Evolutionary conservation across 2,797 vertebrate species (phyloP).

Genomic region (Pempheris klunzingeri): DNA sequence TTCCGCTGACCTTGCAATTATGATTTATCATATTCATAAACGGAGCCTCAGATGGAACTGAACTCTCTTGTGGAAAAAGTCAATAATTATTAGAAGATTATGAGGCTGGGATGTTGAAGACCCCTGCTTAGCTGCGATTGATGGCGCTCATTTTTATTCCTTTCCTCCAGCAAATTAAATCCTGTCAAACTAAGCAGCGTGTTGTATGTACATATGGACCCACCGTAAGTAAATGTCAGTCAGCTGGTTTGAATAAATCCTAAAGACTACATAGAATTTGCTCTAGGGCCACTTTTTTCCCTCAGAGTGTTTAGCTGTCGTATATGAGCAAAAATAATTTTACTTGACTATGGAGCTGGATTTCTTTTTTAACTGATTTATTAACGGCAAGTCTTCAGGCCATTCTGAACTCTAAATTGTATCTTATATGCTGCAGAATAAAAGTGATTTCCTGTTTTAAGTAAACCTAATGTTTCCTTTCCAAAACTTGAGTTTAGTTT

Average conservation of each 20-base stretch:
- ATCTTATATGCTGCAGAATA: slow-evolving; percentile 17
- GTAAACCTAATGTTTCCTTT: neutral
- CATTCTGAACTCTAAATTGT: slow-evolving; percentile 37
- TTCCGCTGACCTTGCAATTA: slow-evolving; percentile 69
- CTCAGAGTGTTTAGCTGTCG: neutral
- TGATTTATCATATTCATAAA: slow-evolving; percentile 76
- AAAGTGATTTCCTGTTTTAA: neutral
- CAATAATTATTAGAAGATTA: slow-evolving; percentile 75
- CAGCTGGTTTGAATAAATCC: neutral
- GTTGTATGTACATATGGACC: neutral
- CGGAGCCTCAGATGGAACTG: slow-evolving; percentile 62
- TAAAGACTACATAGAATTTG: neutral
- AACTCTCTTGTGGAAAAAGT: slow-evolving; percentile 63
- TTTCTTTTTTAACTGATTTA: slow-evolving; percentile 19
- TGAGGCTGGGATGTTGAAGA: slow-evolving; percentile 48
- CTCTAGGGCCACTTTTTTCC: neutral
- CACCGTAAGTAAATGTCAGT: slow-evolving; percentile 4
- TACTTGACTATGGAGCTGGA: neutral
- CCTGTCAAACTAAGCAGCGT: neutral
- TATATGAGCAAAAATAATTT: neutral
- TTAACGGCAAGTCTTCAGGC: neutral
- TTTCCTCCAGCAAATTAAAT: slow-evolving; percentile 9
- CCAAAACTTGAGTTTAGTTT: slow-evolving; percentile 1
- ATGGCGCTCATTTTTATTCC: slow-evolving; percentile 30
- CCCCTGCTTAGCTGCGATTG: slow-evolving; percentile 38